Conservation (phyloP, 2,888 invertebrate genomes). For the Macrosoma leucophasiata region DNA sequence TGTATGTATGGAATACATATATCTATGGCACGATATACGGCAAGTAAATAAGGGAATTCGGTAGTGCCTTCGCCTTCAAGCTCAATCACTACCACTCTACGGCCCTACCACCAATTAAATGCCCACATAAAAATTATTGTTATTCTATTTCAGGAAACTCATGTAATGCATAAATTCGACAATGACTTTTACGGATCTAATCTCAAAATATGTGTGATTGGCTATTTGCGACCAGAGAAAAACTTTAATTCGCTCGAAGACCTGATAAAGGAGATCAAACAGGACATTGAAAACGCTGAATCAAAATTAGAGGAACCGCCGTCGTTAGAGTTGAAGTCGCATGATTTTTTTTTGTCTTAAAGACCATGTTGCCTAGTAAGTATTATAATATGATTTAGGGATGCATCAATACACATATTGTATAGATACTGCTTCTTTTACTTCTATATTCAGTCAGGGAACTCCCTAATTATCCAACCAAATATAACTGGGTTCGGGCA, state of each 20-base stretch:
- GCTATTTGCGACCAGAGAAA: conserved; percentile 89
- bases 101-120: no score
- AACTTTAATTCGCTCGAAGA: conserved; percentile 86
- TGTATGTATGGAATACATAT: no score
- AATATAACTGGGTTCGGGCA: no score
- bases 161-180: conserved; percentile 88
- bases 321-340: conserved; percentile 59
- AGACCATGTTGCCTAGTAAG: conserved; percentile 10
- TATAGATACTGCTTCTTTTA: no score
- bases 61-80: no score
- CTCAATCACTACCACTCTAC: no score
- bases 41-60: no score
- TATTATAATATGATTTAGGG: no score
- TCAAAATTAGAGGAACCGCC: conserved; percentile 74
- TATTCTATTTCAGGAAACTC: conserved; percentile 85
- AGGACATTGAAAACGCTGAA: conserved; percentile 84
- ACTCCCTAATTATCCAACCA: no score
- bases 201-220: conserved; percentile 86
- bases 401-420: no score
- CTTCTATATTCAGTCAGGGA: no score
- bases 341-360: conserved; percentile 65
- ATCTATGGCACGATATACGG: no score
- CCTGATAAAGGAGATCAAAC: conserved; percentile 84
- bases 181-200: conserved; percentile 90
- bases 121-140: conserved; percentile 5